phyloP scores from a whole-genome alignment of 1,140 invertebrate species.

The Cardiocondyla obscurior region DNA sequence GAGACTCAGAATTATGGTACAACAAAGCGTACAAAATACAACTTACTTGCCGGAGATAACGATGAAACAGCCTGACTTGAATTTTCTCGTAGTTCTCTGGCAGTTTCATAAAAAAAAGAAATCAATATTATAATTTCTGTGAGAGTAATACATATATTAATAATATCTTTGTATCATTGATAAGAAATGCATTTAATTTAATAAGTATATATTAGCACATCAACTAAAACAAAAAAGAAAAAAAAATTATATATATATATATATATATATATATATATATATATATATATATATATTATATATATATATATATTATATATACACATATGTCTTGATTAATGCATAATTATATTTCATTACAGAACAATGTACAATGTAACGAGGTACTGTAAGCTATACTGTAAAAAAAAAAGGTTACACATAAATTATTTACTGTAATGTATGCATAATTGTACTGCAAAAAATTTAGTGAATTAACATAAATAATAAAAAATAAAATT shows the following conservation, averaged over 20 bases:
- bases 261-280: too few relatives aligned
- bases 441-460: too few relatives aligned
- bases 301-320: too few relatives aligned
- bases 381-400: neutral
- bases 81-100: slow-evolving; percentile 12
- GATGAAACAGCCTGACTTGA: slow-evolving; percentile 62
- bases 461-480: too few relatives aligned
- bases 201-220: slow-evolving; percentile 45
- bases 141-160: neutral
- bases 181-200: slow-evolving; percentile 65
- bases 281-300: too few relatives aligned
- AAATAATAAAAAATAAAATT: too few relatives aligned
- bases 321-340: neutral
- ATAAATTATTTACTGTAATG: too few relatives aligned
- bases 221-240: too few relatives aligned
- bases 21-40: slow-evolving; percentile 72
- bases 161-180: slow-evolving; percentile 53
- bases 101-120: slow-evolving; percentile 11
- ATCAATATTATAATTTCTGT: slow-evolving; percentile 12
- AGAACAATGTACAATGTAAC: neutral
- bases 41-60: slow-evolving; percentile 46
- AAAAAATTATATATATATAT: too few relatives aligned
- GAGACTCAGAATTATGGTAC: slow-evolving; percentile 77
- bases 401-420: too few relatives aligned
- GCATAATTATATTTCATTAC: slow-evolving; percentile 1